Conservation (phyloP, 2,888 invertebrate genomes). For the Coronaproctus castanopsis region DNA sequence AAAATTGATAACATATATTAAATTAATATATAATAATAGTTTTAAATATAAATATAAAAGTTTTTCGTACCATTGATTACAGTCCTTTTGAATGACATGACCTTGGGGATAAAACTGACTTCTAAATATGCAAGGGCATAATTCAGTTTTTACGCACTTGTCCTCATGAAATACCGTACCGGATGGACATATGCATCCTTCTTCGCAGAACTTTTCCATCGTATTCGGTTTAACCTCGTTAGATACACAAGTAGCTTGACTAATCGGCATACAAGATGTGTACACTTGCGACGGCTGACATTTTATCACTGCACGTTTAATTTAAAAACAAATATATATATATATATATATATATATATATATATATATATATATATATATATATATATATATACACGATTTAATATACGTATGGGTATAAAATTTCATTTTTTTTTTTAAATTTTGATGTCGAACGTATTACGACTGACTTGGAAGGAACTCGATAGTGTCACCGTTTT, state of each 20-base stretch:
- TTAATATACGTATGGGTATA: too few relatives aligned
- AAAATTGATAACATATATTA: too few relatives aligned
- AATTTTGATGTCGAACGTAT: too few relatives aligned
- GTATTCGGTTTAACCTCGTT: slow-evolving; percentile 20
- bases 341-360: slow-evolving; percentile 8
- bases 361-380: too few relatives aligned
- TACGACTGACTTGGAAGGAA: too few relatives aligned
- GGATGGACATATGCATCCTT: slow-evolving; percentile 73
- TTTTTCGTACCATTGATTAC: slow-evolving; percentile 56
- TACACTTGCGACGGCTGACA: slow-evolving; percentile 58
- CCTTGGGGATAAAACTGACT: slow-evolving; percentile 53
- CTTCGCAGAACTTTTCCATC: slow-evolving; percentile 40
- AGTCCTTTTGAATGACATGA: slow-evolving; percentile 48
- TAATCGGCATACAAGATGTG: slow-evolving; percentile 49
- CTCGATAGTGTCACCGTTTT: too few relatives aligned
- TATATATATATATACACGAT: too few relatives aligned
- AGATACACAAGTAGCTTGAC: slow-evolving; percentile 47
- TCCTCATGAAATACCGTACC: slow-evolving; percentile 53
- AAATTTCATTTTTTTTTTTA: too few relatives aligned
- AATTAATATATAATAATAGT: too few relatives aligned
- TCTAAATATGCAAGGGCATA: slow-evolving; percentile 61
- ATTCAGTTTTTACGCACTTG: slow-evolving; percentile 44
- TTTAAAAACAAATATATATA: too few relatives aligned
- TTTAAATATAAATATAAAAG: too few relatives aligned
- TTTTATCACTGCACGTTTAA: slow-evolving; percentile 55